These are phyloP conservation scores for Apis florea DNA, from an alignment of 1,140 invertebrate species.

Conservation along the genomic window DNA sequence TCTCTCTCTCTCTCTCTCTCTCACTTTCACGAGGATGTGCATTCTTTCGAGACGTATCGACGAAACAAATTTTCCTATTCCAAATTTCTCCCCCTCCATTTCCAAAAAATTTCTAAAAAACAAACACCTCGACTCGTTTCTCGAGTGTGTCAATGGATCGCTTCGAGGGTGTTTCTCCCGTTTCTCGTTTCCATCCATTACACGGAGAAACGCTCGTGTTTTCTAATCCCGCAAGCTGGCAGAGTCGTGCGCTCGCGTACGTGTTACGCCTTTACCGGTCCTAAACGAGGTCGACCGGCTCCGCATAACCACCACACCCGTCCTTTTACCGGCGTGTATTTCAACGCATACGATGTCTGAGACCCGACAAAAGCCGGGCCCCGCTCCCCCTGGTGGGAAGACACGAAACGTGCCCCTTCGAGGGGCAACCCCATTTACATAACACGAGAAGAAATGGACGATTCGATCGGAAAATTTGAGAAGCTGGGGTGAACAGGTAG, in stretches of 20 bases:
- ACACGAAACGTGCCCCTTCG: no score
- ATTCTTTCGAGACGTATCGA: no score
- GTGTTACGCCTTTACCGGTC: slow-evolving; percentile 69
- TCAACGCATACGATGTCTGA: slow-evolving; percentile 56
- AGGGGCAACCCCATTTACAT: no score
- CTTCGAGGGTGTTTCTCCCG: no score
- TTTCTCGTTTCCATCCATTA: no score
- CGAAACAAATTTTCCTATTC: no score
- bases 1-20: no score
- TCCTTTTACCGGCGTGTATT: slow-evolving; percentile 67
- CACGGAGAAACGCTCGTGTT: neutral
- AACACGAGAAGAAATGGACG: neutral
- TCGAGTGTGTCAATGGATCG: no score
- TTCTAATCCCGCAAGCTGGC: neutral
- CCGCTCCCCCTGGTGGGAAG: neutral
- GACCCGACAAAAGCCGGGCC: slow-evolving; percentile 31
- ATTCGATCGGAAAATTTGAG: neutral
- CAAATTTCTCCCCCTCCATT: no score
- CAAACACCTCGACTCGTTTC: no score
- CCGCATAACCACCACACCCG: slow-evolving; percentile 72
- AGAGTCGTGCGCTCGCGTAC: slow-evolving; percentile 28
- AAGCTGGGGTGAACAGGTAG: neutral
- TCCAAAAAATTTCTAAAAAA: no score
- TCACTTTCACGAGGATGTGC: no score
- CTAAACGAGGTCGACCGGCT: slow-evolving; percentile 76